These are phyloP conservation scores for Phyllostomus discolor DNA, from an alignment of 2,113 vertebrate species.

Conservation along the genomic window DNA sequence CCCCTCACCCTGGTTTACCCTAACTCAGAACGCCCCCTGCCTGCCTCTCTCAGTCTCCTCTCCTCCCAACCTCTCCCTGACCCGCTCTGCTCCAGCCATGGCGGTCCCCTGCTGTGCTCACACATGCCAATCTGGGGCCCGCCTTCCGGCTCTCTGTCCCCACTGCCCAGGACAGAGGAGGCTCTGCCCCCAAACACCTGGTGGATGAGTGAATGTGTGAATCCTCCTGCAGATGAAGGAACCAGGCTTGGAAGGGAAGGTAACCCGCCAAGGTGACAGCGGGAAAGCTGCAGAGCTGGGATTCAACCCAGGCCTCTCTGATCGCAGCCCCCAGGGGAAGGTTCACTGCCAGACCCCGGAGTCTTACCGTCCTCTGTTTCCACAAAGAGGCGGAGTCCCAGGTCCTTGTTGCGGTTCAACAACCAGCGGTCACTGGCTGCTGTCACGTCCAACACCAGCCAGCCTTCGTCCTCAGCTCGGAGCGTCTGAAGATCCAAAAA, in stretches of 20 bases:
- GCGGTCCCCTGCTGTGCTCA: background rate
- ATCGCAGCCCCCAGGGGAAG: background rate
- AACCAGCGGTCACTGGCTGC: slow-evolving; percentile 93
- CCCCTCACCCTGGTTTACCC: background rate
- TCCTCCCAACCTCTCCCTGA: background rate
- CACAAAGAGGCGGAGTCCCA: slow-evolving; percentile 93
- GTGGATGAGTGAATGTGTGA: background rate
- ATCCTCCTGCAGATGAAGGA: background rate
- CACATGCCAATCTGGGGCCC: background rate
- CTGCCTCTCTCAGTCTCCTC: too few relatives aligned
- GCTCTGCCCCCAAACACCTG: background rate
- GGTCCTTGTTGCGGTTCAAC: slow-evolving; percentile 84
- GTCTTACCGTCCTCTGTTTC: slow-evolving; percentile 91
- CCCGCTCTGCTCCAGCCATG: rapidly evolving
- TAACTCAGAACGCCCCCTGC: background rate
- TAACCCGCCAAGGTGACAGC: background rate
- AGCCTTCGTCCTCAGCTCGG: slow-evolving; percentile 89
- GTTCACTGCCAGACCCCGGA: background rate
- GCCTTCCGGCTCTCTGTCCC: background rate
- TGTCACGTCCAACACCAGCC: slow-evolving; percentile 95
- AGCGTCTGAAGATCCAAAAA: slow-evolving; percentile 94
- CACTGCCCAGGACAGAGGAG: background rate
- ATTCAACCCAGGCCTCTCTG: background rate
- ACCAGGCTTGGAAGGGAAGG: background rate
- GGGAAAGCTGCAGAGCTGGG: background rate